phyloP scores from a whole-genome alignment of 2,797 vertebrate species.

The Lophura swinhoii region DNA sequence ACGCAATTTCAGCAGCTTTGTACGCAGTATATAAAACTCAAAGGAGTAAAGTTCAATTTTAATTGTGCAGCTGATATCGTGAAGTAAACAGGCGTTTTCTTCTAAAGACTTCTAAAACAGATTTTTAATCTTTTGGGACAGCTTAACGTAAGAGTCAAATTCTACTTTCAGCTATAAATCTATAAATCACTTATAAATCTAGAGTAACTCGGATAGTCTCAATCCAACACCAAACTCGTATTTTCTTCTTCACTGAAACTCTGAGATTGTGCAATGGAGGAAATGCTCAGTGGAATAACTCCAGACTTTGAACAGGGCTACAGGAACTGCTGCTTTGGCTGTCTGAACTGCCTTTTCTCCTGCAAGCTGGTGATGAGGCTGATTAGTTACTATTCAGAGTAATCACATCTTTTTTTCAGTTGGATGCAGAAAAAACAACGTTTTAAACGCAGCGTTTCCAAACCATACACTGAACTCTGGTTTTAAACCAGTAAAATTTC shows the following conservation, averaged over 20 bases:
- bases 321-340: not conserved
- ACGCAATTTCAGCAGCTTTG: not conserved
- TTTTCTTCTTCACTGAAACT: not conserved
- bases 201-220: not conserved
- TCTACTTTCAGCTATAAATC: not conserved
- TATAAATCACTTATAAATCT: not conserved
- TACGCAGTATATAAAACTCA: not conserved
- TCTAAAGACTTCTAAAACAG: not conserved
- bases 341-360: not conserved
- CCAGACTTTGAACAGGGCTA: not conserved
- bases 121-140: not conserved
- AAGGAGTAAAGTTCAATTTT: not conserved
- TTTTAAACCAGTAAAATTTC: not conserved
- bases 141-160: not conserved
- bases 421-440: not conserved
- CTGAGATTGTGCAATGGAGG: constrained; percentile 16
- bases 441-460: not conserved
- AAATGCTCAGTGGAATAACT: not conserved
- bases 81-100: not conserved
- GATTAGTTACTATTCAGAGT: not conserved
- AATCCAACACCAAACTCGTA: not conserved
- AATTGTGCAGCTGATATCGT: not conserved
- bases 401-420: not conserved
- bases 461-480: not conserved
- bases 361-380: not conserved